Evolutionary conservation across 2,888 invertebrate species (phyloP).

Genomic region (Eristalis arbustorum): DNA sequence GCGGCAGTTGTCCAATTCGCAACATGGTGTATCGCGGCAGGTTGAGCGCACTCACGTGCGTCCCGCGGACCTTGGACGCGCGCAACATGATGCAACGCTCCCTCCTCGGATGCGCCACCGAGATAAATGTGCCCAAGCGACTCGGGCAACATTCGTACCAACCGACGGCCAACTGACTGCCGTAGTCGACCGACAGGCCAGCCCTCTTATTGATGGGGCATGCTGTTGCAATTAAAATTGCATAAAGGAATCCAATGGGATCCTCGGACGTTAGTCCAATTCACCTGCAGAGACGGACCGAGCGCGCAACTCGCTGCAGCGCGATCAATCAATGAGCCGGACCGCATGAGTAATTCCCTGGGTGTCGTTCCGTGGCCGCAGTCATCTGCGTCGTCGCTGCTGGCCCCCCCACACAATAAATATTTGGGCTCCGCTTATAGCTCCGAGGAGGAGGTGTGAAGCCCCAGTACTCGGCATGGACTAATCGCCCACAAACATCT

Average conservation of each 20-base stretch:
- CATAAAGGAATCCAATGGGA: conserved; percentile 50
- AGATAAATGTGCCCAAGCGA: conserved; percentile 59
- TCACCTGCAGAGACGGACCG: conserved; percentile 63
- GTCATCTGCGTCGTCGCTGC: not conserved
- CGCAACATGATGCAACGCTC: conserved; percentile 51
- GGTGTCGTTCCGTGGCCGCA: not conserved
- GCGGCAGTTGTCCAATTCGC: conserved; percentile 60
- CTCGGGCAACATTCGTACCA: conserved; percentile 42
- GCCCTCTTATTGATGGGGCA: conserved; percentile 55
- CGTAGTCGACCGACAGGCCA: not conserved
- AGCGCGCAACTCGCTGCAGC: conserved; percentile 15
- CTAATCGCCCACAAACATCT: conserved; percentile 68
- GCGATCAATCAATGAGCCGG: conserved; percentile 53
- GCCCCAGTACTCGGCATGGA: conserved; percentile 32
- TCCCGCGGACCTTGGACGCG: not conserved
- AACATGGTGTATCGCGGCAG: conserved; percentile 57
- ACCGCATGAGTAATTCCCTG: conserved; percentile 8
- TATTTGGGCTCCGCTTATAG: conserved; percentile 62
- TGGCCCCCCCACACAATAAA: conserved; percentile 48
- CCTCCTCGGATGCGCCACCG: conserved; percentile 14
- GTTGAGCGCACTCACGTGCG: conserved; percentile 36
- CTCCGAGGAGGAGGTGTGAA: conserved; percentile 68
- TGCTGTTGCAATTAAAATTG: conserved; percentile 65
- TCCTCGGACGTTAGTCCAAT: conserved; percentile 49
- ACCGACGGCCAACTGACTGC: conserved; percentile 35